Evolutionary conservation across 2,888 invertebrate genomes (phyloP), one percentile per base, ranked within the genome.

Genomic region (Sphinx pinastri): DNA sequence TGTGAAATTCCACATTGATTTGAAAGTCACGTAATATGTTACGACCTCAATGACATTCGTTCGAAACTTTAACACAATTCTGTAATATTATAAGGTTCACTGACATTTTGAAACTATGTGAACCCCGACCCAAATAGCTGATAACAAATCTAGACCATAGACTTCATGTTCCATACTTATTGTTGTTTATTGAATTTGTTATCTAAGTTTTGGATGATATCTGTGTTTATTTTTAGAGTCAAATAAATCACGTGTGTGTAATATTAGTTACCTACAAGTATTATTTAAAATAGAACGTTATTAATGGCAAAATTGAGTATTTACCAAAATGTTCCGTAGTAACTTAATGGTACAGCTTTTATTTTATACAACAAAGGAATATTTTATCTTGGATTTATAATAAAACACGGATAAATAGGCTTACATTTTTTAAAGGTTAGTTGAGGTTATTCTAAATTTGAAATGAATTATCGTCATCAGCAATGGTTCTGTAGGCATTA

Each of bases 31-130:
- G 19, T 54, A 54, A 54, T 4, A 47, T 6, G 12, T n/a, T 47
- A 25, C 10, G 63, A 63, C 49, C 49, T 19, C 19, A 63, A 47
- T 47, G 63, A 63, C 63, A 63, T 63, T 19, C 63, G 14, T 19
- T 63, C 12, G 13, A 12, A 63, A 63, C 19, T 63, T 47, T 2
- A 8, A 49, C 47, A 49, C 49, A 8, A 13, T 63, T 63, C 60
- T 47, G 49, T 63, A 16, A 63, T 47, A 19, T 49, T 47, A 63
- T 49, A 49, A 12, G 49, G 63, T 63, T 63, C 63, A 49, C 49
- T 63, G 63, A 63, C 63, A 49, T 63, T 49, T 47, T 13, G 13
- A 63, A 63, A 47, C 57, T 63, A 49, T 19, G 38, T 47, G 63
- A 49, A 49, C 63, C 19, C 19, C 63, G 63, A 25, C 49, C 13